Base-by-base conservation (phyloP, 2,113 vertebrate genomes). In the Pimephales promelas region DNA sequence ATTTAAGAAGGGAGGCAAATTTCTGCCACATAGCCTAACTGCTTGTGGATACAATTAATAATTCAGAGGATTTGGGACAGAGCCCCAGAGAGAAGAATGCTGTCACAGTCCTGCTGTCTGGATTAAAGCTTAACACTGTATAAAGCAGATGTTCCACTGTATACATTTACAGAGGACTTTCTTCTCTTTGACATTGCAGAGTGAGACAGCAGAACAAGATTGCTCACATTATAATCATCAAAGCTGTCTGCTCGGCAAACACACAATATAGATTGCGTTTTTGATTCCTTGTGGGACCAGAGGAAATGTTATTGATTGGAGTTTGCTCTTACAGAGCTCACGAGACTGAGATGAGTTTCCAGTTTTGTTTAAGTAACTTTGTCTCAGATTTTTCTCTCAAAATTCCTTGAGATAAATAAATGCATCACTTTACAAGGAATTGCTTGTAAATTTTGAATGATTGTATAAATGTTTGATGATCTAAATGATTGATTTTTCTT, bases 1-100 rank as follows among this genome's bases (percentile, higher is more conserved):
- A 54, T 43, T 73, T 79, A 49, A 56, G 75, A 16, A 79, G 59
- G 49, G 80, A 62, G 10, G 11, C 34, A 62, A n/a, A 62, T 47
- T 31, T 68, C 62, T 80, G n/a, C 49, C 75, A 49, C 57, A 81
- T 76, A 40, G 40, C 40, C 40, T 40, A 80, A 36, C 71, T 85
- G 56, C 78, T 86, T 82, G 31, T 61, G 10, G 57, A 83, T 83
- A 77, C 57, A 66, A 84, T 84, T 52, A 88, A 86, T 86, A 84
- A 86, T 82, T 86, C 81, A 82, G 76, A n/a, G 57, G 28, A 70
- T 40, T 26, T 83, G 45, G 59, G 56, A 74, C 49, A 54, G 26
- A 68, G 74, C 80, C 75, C 79, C 52, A 18, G 81, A 28, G 68
- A 81, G 52, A 80, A 71, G 70, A 84, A 78, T 81, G 52, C 76